Evolutionary conservation across 2,797 vertebrate genomes (phyloP).

Genomic region (Urocyon cinereoargenteus): DNA sequence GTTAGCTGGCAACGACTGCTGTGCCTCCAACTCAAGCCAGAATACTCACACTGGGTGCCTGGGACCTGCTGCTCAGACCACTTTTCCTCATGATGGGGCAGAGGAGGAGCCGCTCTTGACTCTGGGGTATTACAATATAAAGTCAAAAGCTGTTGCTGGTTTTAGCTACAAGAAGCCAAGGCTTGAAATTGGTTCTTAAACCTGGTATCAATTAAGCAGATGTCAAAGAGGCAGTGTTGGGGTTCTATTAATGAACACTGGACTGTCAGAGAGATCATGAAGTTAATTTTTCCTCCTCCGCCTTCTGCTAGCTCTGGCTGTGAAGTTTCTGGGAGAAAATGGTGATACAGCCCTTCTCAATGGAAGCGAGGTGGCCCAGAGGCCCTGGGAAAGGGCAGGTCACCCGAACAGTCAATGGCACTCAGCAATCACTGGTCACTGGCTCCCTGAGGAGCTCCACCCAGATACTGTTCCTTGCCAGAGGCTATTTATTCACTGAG

Average conservation of each 20-base stretch:
- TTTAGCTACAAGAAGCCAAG: not conserved
- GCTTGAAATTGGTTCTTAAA: not conserved
- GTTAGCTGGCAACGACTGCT: not conserved
- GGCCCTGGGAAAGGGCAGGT: not conserved
- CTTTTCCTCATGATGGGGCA: not conserved
- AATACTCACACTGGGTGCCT: accelerated
- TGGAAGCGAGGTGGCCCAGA: not conserved
- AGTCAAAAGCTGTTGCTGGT: not conserved
- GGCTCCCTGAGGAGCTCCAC: not conserved
- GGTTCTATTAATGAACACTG: not conserved
- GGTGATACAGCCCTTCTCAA: not conserved
- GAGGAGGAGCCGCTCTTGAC: not conserved
- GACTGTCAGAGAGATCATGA: not conserved
- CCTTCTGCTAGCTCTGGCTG: slow-evolving; percentile 4
- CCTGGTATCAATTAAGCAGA: not conserved
- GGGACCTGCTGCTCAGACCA: not conserved
- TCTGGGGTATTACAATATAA: not conserved
- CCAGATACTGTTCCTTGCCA: not conserved
- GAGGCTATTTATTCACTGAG: not conserved
- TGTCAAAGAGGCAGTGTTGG: not conserved
- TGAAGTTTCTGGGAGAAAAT: slow-evolving; percentile 52
- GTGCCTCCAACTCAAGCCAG: not conserved
- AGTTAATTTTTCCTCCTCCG: not conserved
- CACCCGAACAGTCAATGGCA: too few species aligned
- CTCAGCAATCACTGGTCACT: not conserved